A percentile compares a stretch with the other conserved stretches of the same genome.
Evolutionary conservation across 92 coral and sea anemone genomes (phyloP).

Genomic region (Epizoanthus illoricatus): DNA sequence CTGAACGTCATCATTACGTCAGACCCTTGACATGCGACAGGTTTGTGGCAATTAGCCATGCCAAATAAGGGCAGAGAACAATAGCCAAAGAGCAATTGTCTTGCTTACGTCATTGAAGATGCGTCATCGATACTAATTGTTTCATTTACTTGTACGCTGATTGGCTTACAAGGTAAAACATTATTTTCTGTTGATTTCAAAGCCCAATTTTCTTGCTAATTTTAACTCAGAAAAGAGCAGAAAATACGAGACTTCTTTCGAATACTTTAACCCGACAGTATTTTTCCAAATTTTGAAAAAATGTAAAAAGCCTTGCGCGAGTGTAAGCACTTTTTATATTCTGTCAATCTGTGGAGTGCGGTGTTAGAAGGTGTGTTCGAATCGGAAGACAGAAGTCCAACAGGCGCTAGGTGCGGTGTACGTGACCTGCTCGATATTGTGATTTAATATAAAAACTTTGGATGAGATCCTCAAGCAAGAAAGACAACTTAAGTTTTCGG

Average conservation of each 20-base stretch:
- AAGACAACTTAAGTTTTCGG: not conserved
- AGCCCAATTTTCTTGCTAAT: not conserved
- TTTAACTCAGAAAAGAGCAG: not conserved
- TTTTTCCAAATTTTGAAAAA: not conserved
- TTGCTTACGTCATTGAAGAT: conserved; percentile 21
- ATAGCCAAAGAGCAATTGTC: conserved; percentile 12
- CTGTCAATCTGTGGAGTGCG: no score
- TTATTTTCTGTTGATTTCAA: conserved; percentile 15
- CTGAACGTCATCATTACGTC: conserved; percentile 94
- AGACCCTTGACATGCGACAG: conserved; percentile 60
- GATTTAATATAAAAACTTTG: no score
- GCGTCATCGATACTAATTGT: conserved; percentile 17
- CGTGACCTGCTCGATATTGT: not conserved
- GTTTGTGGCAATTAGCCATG: conserved; percentile 34
- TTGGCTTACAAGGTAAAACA: conserved; percentile 12
- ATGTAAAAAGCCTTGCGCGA: not conserved
- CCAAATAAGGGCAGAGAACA: conserved; percentile 34
- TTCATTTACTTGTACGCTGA: not conserved
- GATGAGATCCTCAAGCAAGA: conserved; percentile 4
- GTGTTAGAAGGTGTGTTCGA: no score
- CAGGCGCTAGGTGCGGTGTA: not conserved
- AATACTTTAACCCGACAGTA: not conserved
- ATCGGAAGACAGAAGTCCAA: no score
- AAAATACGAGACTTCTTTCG: not conserved
- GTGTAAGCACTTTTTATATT: not conserved